Percentiles rank a stretch among this genome's conserved stretches.
Evolutionary conservation across 2,113 vertebrate genomes (phyloP).

Genomic region (Acinonyx jubatus): DNA sequence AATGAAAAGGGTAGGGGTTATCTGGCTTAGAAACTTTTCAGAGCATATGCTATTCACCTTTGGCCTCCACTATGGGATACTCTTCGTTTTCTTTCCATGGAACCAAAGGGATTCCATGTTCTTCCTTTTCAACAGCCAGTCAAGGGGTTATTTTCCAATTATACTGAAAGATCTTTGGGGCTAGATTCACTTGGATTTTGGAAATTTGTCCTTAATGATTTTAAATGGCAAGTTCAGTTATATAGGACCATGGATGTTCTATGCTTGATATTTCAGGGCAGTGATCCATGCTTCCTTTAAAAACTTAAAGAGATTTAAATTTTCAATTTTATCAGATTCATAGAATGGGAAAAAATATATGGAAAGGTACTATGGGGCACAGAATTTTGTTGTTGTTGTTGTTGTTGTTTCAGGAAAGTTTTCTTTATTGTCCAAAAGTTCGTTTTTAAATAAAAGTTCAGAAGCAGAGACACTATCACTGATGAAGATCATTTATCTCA

Average conservation of each 20-base stretch:
- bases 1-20: not conserved
- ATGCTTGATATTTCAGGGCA: not conserved
- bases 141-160: not conserved
- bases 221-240: not conserved
- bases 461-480: not conserved
- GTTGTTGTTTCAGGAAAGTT: not conserved
- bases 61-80: fast-evolving
- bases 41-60: not conserved
- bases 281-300: not conserved
- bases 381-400: not conserved
- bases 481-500: not conserved
- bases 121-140: not conserved
- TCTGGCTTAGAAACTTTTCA: not conserved
- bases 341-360: not conserved
- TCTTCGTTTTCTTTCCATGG: not conserved
- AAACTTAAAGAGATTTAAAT: not conserved
- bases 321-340: constrained; percentile 3
- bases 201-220: not conserved
- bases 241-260: no score
- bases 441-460: not conserved
- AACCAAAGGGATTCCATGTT: not conserved
- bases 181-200: not conserved
- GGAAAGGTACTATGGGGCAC: not conserved
- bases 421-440: not conserved
- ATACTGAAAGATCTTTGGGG: not conserved